Conservation (phyloP, 2,797 vertebrate genomes). For the Pseudotriccus pelzelni region DNA sequence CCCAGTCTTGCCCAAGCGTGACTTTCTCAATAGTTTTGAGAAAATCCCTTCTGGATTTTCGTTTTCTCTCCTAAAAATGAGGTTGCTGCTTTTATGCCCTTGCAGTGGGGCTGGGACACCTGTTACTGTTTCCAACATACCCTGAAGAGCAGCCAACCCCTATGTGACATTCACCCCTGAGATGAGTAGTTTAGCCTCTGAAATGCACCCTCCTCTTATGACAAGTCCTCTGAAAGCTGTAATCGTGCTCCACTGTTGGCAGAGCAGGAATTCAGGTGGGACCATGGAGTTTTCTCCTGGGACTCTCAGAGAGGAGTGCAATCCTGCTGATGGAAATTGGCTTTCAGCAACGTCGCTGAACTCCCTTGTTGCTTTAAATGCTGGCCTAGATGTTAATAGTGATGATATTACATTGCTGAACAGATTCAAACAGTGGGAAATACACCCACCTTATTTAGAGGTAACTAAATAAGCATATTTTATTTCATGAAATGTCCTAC, state of each 20-base stretch:
- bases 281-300: not conserved
- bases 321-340: not conserved
- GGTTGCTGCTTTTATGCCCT: not conserved
- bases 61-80: not conserved
- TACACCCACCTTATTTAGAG: not conserved
- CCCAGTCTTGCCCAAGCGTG: fast-evolving
- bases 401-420: not conserved
- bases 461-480: not conserved
- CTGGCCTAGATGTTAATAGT: not conserved
- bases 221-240: not conserved
- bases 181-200: not conserved
- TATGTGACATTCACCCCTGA: not conserved
- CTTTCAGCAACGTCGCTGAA: fast-evolving
- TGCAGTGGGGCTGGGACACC: not conserved
- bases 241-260: not conserved
- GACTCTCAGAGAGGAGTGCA: fast-evolving
- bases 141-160: not conserved
- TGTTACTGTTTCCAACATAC: fast-evolving
- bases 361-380: not conserved
- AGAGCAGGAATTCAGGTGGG: not conserved
- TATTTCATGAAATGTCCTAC: not conserved
- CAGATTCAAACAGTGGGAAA: not conserved
- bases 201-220: not conserved
- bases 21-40: not conserved
- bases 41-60: not conserved